A percentile compares a stretch with the other conserved stretches of the same genome.
Conservation (phyloP, 2,888 invertebrate species). For the Thereva unica region DNA sequence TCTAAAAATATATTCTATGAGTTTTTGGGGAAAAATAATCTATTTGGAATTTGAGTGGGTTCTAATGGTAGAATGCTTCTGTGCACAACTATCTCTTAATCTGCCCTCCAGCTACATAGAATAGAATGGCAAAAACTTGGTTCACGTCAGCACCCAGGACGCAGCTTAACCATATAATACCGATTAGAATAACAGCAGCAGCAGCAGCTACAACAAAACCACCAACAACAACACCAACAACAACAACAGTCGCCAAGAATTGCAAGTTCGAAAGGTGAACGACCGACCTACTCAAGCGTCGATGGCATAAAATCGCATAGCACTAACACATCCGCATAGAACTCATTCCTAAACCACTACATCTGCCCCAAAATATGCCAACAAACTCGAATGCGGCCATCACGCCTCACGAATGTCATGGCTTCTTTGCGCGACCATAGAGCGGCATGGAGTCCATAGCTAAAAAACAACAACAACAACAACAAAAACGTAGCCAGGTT, state of each 20-base stretch:
- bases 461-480: not conserved
- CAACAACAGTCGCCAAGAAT: constrained; percentile 39
- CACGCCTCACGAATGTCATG: constrained; percentile 33
- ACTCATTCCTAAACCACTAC: constrained; percentile 17
- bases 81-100: not conserved
- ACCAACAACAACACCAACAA: constrained; percentile 45
- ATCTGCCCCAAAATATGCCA: not conserved
- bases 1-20: too few species aligned
- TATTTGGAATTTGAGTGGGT: too few species aligned
- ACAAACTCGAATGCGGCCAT: constrained; percentile 10
- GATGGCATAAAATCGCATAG: constrained; percentile 41
- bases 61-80: too few species aligned
- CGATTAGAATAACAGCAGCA: constrained; percentile 38
- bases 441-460: constrained; percentile 11
- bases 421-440: constrained; percentile 1
- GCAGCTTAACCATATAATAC: not conserved
- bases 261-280: constrained; percentile 57
- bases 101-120: not conserved
- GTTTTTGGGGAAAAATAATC: too few species aligned
- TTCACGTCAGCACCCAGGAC: constrained; percentile 1
- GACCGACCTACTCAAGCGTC: constrained; percentile 61
- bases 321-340: constrained; percentile 16
- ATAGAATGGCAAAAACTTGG: constrained; percentile 20
- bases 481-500: not conserved
- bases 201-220: constrained; percentile 31